These are phyloP conservation scores for Pelobates fuscus DNA, from an alignment of 2,113 vertebrate species.

Conservation along the genomic window DNA sequence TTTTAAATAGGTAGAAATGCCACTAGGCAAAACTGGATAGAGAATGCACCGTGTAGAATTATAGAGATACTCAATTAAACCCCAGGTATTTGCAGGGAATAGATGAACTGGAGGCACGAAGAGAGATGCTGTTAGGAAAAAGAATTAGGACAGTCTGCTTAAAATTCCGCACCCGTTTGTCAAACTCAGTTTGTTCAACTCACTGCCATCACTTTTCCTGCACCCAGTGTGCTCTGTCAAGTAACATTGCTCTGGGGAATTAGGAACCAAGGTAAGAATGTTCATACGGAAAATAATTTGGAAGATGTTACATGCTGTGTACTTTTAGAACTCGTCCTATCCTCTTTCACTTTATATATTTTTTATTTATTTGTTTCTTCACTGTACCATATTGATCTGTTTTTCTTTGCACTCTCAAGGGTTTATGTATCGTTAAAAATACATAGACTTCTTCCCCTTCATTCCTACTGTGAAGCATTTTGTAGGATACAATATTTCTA, in stretches of 20 bases:
- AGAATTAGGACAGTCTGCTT: conserved; percentile 33
- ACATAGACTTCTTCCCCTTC: neutral
- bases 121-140: conserved; percentile 23
- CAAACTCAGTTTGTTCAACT: conserved; percentile 38
- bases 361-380: conserved; percentile 18
- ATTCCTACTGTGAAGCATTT: neutral
- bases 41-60: neutral
- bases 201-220: conserved; percentile 29
- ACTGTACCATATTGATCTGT: conserved; percentile 9
- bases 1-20: no score
- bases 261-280: conserved; percentile 25
- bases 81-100: conserved; percentile 8
- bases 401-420: neutral
- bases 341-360: neutral
- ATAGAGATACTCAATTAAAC: neutral
- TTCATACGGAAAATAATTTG: conserved; percentile 18
- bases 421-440: neutral
- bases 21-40: neutral
- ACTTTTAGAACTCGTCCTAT: neutral
- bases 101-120: conserved; percentile 23
- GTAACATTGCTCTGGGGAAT: conserved; percentile 39
- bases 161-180: conserved; percentile 41
- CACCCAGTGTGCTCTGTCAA: conserved; percentile 25
- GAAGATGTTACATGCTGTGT: conserved; percentile 6
- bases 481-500: neutral